These are phyloP conservation scores for Drosophila seguyi DNA, from an alignment of 1,140 invertebrate species.

Conservation along the genomic window DNA sequence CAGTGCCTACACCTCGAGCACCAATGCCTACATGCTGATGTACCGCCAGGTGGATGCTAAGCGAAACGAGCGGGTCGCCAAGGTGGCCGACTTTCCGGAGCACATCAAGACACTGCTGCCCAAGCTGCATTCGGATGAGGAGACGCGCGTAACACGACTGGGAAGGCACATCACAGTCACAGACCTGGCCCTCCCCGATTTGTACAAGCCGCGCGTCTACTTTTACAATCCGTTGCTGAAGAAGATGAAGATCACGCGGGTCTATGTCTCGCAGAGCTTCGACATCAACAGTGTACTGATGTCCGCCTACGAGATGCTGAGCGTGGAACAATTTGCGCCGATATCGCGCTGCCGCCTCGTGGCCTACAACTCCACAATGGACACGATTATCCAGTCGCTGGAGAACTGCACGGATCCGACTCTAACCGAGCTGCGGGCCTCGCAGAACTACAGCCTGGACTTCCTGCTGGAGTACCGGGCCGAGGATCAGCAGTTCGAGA, in stretches of 20 bases:
- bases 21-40: constrained; percentile 97
- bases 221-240: constrained; percentile 88
- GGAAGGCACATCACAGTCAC: constrained; percentile 65
- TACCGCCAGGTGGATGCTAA: constrained; percentile 93
- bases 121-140: constrained; percentile 90
- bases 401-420: constrained; percentile 88
- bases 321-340: constrained; percentile 87
- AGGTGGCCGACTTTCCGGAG: constrained; percentile 90
- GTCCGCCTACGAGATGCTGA: constrained; percentile 88
- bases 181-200: constrained; percentile 85
- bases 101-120: constrained; percentile 90
- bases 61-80: constrained; percentile 89
- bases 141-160: constrained; percentile 87
- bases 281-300: constrained; percentile 87
- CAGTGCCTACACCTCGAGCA: constrained; percentile 91
- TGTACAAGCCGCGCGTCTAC: constrained; percentile 89
- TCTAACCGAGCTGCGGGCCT: constrained; percentile 70
- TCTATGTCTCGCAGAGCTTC: constrained; percentile 87
- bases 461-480: constrained; percentile 90
- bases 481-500: constrained; percentile 88
- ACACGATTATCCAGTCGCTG: constrained; percentile 90
- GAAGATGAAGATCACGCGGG: constrained; percentile 86
- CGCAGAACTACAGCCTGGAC: constrained; percentile 84
- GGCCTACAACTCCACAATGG: constrained; percentile 89
- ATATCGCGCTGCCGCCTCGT: constrained; percentile 90